Evolutionary conservation across 1,140 invertebrate genomes (phyloP).

Genomic region (Nasonia giraulti): DNA sequence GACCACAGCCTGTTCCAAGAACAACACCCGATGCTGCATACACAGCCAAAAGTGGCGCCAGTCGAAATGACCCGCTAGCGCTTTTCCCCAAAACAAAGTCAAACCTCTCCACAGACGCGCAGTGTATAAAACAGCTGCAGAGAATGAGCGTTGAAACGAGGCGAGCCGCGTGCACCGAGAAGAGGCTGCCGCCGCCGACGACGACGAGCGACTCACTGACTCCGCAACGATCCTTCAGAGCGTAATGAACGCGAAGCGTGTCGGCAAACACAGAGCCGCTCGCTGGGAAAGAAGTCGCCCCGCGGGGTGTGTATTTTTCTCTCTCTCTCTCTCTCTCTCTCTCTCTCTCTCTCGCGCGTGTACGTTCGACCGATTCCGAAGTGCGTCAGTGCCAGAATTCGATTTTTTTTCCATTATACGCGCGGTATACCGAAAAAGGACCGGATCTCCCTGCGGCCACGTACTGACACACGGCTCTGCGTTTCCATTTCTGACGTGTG

Average conservation of each 20-base stretch:
- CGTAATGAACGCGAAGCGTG: conserved; percentile 66
- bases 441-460: background rate
- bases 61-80: too few species aligned
- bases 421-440: background rate
- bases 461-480: background rate
- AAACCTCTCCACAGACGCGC: too few species aligned
- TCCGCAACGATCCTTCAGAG: conserved; percentile 71
- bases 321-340: background rate
- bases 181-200: background rate
- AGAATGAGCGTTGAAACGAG: background rate
- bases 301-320: background rate
- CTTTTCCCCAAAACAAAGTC: too few species aligned
- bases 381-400: background rate
- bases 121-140: conserved; percentile 23
- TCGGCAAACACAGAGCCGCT: conserved; percentile 71
- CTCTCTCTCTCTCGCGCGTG: too few species aligned
- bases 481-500: conserved; percentile 30
- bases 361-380: background rate
- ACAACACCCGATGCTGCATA: too few species aligned
- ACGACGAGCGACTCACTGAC: conserved; percentile 65
- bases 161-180: background rate
- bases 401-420: background rate
- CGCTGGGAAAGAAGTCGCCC: conserved; percentile 62
- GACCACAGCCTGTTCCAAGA: too few species aligned
- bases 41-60: too few species aligned